Percentiles rank a stretch among this genome's conserved stretches.
phyloP scores from a whole-genome alignment of 2,797 vertebrate genomes.

The Helarctos malayanus region DNA sequence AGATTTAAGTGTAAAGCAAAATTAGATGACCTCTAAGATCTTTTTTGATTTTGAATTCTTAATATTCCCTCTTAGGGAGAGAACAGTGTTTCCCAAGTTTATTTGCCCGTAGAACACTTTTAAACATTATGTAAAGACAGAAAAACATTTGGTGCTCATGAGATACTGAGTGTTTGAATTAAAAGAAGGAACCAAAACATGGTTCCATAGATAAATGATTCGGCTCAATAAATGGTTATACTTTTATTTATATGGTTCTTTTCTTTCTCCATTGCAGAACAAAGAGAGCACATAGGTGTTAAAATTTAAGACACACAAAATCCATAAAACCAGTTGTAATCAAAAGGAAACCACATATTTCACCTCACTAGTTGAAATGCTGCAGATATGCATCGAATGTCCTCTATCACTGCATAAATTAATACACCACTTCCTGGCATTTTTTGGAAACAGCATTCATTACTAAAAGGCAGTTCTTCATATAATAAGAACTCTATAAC shows the following conservation, averaged over 20 bases:
- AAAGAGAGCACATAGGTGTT: conserved; percentile 15
- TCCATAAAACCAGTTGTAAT: neutral
- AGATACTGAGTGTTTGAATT: neutral
- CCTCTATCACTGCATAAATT: neutral
- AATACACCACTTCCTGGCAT: neutral
- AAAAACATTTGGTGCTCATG: neutral
- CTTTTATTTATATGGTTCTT: neutral
- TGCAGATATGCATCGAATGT: neutral
- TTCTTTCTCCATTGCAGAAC: neutral
- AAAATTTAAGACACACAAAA: conserved; percentile 18
- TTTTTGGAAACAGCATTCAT: neutral
- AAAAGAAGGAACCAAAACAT: neutral
- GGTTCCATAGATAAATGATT: conserved; percentile 22
- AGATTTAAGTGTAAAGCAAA: neutral
- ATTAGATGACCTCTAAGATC: neutral
- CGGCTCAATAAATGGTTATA: neutral
- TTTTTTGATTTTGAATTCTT: conserved; percentile 32
- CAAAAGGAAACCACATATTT: neutral
- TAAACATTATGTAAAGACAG: neutral
- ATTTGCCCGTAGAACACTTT: neutral
- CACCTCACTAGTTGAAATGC: neutral
- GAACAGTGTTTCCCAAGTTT: neutral
- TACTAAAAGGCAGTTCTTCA: conserved; percentile 37
- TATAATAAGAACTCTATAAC: neutral
- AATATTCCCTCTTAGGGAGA: neutral